phyloP scores from a whole-genome alignment of 2,888 invertebrate species.

The Tyria jacobaeae region DNA sequence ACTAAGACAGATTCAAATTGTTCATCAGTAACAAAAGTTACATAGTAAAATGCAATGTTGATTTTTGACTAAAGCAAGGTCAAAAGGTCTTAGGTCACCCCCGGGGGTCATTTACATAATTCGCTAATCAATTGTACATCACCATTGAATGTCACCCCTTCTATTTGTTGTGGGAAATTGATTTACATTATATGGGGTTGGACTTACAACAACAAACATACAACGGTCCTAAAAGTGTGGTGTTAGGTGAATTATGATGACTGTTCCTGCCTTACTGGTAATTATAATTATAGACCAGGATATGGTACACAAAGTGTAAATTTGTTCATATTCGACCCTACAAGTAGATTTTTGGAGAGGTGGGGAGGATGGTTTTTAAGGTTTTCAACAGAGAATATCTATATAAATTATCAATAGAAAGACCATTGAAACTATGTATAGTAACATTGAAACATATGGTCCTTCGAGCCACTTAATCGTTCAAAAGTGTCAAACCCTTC shows the following conservation, averaged over 20 bases:
- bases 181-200: conserved; percentile 31
- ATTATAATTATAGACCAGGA: too few relatives aligned
- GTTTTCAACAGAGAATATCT: too few relatives aligned
- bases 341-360: too few relatives aligned
- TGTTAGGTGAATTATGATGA: background rate
- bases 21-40: conserved; percentile 21
- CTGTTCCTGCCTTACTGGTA: background rate
- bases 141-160: conserved; percentile 38
- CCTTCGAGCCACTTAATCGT: conserved; percentile 1
- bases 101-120: conserved; percentile 46
- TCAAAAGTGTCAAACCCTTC: conserved; percentile 4
- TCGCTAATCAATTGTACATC: conserved; percentile 48
- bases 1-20: too few relatives aligned
- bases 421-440: too few relatives aligned
- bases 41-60: conserved; percentile 43
- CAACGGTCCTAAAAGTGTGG: background rate
- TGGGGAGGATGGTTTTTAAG: too few relatives aligned
- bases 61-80: conserved; percentile 42
- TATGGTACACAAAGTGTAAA: too few relatives aligned
- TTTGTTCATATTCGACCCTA: too few relatives aligned
- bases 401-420: too few relatives aligned
- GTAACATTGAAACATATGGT: too few relatives aligned
- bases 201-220: background rate
- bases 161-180: conserved; percentile 44
- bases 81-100: conserved; percentile 19